A percentile compares a stretch with the other conserved stretches of the same genome.
phyloP scores from a whole-genome alignment of 2,797 vertebrate genomes.

The Nyctibius grandis region DNA sequence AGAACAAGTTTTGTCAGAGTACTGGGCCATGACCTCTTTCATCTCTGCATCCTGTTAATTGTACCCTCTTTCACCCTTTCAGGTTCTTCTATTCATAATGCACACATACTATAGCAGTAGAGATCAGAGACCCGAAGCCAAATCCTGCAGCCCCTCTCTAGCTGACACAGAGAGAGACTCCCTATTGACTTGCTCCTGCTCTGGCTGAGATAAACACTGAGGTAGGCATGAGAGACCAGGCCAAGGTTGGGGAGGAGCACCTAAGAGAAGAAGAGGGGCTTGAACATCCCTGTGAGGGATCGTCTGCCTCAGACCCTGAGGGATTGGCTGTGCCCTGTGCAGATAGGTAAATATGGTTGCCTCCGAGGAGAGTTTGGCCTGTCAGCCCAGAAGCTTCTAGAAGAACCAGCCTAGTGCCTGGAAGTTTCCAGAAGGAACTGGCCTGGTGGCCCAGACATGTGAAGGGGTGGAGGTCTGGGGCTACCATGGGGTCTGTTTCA shows the following conservation, averaged over 20 bases:
- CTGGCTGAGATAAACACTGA: not conserved
- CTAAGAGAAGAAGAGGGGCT: not conserved
- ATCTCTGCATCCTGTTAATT: not conserved
- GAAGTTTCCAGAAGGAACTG: not conserved
- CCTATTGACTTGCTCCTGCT: not conserved
- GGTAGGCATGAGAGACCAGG: fast-evolving
- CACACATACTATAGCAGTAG: not conserved
- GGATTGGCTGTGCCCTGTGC: fast-evolving
- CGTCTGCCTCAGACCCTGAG: not conserved
- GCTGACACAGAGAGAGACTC: not conserved
- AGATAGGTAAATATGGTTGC: not conserved
- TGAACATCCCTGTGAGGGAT: not conserved
- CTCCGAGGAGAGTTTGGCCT: not conserved
- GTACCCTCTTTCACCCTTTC: not conserved
- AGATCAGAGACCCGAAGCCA: not conserved
- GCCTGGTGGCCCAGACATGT: not conserved
- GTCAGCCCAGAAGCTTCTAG: not conserved
- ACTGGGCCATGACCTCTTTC: not conserved
- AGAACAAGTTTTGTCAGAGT: not conserved
- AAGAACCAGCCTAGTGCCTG: not conserved
- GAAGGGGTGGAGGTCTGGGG: not conserved
- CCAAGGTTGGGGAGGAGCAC: fast-evolving
- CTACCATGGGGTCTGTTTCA: fast-evolving
- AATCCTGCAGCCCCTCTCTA: not conserved
- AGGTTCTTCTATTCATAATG: not conserved